A percentile compares a stretch with the other conserved stretches of the same genome.
phyloP scores from a whole-genome alignment of 2,113 vertebrate genomes.

The Lophochroa leadbeateri region DNA sequence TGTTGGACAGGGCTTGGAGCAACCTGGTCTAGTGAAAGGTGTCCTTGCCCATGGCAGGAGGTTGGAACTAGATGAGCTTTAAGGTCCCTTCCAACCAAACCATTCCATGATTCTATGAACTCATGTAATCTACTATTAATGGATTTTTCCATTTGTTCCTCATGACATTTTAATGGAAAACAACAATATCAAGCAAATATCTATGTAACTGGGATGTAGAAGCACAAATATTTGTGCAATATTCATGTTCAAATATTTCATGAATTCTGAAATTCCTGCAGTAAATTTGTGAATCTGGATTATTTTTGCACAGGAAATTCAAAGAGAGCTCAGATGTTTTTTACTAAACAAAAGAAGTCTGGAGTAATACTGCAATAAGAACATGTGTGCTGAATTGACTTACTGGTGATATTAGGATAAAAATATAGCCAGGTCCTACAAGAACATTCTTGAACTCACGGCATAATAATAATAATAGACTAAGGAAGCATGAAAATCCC shows the following conservation, averaged over 20 bases:
- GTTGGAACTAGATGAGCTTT: not conserved
- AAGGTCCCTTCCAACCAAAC: not conserved
- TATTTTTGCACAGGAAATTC: not conserved
- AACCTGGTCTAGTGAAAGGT: not conserved
- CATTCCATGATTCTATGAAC: too few species aligned
- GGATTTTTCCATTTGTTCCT: not conserved
- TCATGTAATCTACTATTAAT: not conserved
- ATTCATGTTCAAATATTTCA: not conserved
- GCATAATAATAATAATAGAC: not conserved
- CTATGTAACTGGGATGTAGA: not conserved
- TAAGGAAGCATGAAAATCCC: not conserved
- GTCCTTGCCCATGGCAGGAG: not conserved
- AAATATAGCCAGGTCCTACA: not conserved
- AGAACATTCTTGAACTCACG: not conserved
- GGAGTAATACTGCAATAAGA: not conserved
- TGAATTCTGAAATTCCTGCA: not conserved
- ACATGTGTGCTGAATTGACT: not conserved
- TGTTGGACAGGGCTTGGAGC: not conserved
- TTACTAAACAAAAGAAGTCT: not conserved
- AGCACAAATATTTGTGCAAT: not conserved
- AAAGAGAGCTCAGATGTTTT: not conserved
- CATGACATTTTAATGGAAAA: not conserved
- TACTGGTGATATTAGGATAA: not conserved
- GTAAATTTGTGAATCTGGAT: not conserved
- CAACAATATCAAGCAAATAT: not conserved